Evolutionary conservation across 2,113 vertebrate species (phyloP).

Genomic region (Macroglossus sobrinus): DNA sequence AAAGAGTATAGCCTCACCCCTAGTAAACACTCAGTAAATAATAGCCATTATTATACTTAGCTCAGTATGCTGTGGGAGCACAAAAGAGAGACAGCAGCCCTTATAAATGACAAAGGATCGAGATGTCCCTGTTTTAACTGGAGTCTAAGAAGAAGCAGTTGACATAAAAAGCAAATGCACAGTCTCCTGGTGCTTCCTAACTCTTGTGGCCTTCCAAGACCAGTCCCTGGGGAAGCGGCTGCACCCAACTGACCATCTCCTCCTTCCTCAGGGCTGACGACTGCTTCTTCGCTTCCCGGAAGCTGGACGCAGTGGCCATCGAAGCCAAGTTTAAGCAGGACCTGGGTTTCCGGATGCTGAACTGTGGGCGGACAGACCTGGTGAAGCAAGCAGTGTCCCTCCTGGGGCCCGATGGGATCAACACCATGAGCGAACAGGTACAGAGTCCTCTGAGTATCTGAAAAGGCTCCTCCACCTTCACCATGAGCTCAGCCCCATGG

Average conservation of each 20-base stretch:
- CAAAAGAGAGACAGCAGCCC: background rate
- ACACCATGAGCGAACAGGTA: constrained; percentile 99
- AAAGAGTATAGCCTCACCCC: background rate
- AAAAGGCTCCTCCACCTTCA: background rate
- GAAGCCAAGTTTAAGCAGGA: constrained; percentile 99
- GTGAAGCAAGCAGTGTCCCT: constrained; percentile 97
- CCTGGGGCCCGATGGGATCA: constrained; percentile 95
- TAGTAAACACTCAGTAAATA: background rate
- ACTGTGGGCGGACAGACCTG: constrained; percentile 96
- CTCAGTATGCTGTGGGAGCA: too few species aligned
- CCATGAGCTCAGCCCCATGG: accelerated
- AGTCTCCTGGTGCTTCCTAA: background rate
- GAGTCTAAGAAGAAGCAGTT: background rate
- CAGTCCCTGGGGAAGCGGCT: background rate
- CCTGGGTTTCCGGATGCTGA: constrained; percentile 99
- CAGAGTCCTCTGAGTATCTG: background rate
- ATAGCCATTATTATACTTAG: background rate
- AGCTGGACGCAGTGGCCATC: constrained; percentile 95
- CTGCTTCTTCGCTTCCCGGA: constrained; percentile 96
- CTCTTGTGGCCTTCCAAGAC: background rate
- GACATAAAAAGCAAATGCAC: background rate
- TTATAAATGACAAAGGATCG: background rate
- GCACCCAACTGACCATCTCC: constrained; percentile 36
- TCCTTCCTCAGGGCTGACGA: constrained; percentile 91
- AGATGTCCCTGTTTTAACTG: background rate